Base-by-base conservation (phyloP, 2,888 invertebrate species). In the Tridacna gigas region DNA sequence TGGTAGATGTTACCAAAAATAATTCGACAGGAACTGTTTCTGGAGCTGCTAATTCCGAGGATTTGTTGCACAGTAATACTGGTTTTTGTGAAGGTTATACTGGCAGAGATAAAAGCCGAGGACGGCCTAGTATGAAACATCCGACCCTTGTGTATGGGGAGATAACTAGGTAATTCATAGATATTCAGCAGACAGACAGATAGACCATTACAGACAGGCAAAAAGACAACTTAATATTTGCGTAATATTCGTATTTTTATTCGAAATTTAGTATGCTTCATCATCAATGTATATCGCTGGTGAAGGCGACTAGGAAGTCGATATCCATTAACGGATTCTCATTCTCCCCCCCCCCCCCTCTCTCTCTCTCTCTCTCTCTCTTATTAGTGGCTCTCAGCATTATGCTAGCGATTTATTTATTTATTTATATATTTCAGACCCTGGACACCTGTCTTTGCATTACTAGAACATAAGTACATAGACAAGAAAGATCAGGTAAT, bases 131-230 rank as follows among this genome's bases (percentile, higher is more conserved):
- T 97, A 15, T 99, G 98, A 87, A 97, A 96, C 85, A 98, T 90
- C 88, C 99, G 96, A 93, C 98, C 98, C 96, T 97, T 98, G 92
- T 99, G 95, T 87, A 99, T 96, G 11, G 98, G 97, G 94, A 97
- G 97, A 95, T 99, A 99, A 95, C 98, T 97, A 74, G 96, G 96
- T 75, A 99, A 77, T n/a, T 12, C 65, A 37, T 37, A 37, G 37
- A 37, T 7, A 60, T 18, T 18, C 4, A 60, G 60, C 18, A 4
- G 60, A 20, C n/a, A n/a, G n/a, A n/a, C n/a, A n/a, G n/a, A n/a
- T n/a, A n/a, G n/a, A n/a, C n/a, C n/a, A n/a, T n/a, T n/a, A n/a
- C n/a, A n/a, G n/a, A n/a, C n/a, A n/a, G n/a, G n/a, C n/a, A n/a
- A n/a, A n/a, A n/a, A n/a, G n/a, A n/a, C n/a, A n/a, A n/a, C n/a